phyloP scores from a whole-genome alignment of 2,113 vertebrate species.

The Australoheros scitulus region DNA sequence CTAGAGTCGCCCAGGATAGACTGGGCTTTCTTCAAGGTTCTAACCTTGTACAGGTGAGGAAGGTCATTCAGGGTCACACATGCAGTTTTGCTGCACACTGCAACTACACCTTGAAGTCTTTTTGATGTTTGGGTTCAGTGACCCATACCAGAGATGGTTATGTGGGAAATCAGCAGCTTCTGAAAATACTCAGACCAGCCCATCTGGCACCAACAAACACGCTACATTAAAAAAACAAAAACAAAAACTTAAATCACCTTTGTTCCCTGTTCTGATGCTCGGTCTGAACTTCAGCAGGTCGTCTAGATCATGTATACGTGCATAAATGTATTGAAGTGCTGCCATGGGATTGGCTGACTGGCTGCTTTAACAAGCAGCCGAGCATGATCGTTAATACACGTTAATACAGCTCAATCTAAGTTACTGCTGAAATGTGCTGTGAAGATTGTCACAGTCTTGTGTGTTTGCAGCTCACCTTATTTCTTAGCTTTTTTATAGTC shows the following conservation, averaged over 20 bases:
- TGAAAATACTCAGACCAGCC: background rate
- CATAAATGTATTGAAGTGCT: no score
- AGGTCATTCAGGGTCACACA: background rate
- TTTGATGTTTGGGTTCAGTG: background rate
- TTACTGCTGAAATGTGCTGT: background rate
- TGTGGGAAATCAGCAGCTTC: background rate
- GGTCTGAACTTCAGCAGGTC: background rate
- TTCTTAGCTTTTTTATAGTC: background rate
- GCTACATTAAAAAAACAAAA: background rate
- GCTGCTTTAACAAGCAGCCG: no score
- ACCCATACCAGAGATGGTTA: background rate
- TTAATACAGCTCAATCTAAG: fast-evolving
- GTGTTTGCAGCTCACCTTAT: no score
- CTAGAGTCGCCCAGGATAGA: background rate
- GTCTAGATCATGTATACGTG: no score
- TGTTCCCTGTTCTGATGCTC: background rate
- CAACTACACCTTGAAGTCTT: background rate
- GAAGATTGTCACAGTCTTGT: background rate
- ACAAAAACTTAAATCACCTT: background rate
- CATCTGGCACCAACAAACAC: background rate
- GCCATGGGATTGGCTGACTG: no score
- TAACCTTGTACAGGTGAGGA: background rate
- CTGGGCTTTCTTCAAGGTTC: background rate
- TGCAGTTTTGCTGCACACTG: background rate
- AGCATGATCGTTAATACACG: fast-evolving